Base-by-base conservation (phyloP, 2,797 vertebrate genomes). In the Fratercula arctica region DNA sequence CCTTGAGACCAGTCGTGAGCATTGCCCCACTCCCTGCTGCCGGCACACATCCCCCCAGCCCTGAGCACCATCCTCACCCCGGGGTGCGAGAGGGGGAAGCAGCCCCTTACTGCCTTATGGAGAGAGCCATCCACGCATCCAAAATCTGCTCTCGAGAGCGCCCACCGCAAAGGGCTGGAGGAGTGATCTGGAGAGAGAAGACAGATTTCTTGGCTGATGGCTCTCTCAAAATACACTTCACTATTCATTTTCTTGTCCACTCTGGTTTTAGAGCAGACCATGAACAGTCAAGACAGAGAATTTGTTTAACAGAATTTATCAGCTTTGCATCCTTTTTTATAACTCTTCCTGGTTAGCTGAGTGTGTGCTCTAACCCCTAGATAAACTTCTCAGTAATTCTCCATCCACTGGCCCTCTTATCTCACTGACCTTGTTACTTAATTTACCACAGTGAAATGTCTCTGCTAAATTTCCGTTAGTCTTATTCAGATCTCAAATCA, bases 81-180 rank as follows among this genome's bases (percentile, higher is more conserved):
- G 1, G 11, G 35, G 7, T 31, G 14, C 1, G 2, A 35, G 39
- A 35, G 7, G 4, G 4, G 2, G 23, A 33, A 89, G 48, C 9
- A 56, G 19, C 7, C 6, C 37, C 69, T 88, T 77, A 41, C 14
- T 0, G 1, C 20, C 35, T 29, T 6, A 17, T 9, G 6, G 18
- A 91, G 35, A 45, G 45, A 45, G 45, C 45, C 45, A 45, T 43
- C 56, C 5, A 0, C 6, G 17, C 26, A 56, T n/a, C 45, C 64
- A 28, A 74, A 69, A 59, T 37, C 41, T 73, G 45, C n/a, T 51
- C 46, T 60, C 0, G 0, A 39, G 37, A 64, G 5, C 0, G 0
- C n/a, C 18, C 18, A 33, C 10, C 3, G 3, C 54, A 66, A 46
- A 60, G 19, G 28, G 37, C 9, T 59, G 54, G 14, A 84, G 37